These are phyloP conservation scores for Bombus ignitus DNA, from an alignment of 1,140 invertebrate genomes.

Conservation along the genomic window DNA sequence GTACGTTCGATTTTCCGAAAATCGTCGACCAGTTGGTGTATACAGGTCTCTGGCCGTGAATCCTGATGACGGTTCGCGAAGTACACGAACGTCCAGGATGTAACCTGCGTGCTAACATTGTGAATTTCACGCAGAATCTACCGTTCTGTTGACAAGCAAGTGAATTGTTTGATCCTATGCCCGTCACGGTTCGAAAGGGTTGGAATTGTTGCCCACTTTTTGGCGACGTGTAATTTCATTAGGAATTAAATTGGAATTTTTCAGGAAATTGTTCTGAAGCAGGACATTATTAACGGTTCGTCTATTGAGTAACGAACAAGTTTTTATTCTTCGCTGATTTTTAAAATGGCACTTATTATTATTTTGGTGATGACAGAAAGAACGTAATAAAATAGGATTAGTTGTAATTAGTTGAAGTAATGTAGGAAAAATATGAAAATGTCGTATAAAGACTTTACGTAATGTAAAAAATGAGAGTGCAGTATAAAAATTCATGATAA, in stretches of 20 bases:
- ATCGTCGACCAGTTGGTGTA: background rate
- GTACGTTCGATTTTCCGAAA: slow-evolving; percentile 20
- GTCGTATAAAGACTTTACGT: background rate
- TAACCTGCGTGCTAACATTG: background rate
- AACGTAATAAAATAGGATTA: background rate
- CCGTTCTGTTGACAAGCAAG: background rate
- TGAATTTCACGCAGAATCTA: background rate
- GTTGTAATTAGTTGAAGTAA: background rate
- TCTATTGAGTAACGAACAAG: too few relatives aligned
- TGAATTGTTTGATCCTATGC: background rate
- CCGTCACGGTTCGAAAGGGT: too few relatives aligned
- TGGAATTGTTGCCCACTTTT: background rate
- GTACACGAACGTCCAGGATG: background rate
- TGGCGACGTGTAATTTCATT: background rate
- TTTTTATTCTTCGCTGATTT: too few relatives aligned
- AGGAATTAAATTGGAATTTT: background rate
- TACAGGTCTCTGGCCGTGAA: background rate
- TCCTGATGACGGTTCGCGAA: background rate
- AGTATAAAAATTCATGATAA: background rate
- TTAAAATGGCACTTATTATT: too few relatives aligned
- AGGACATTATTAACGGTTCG: too few relatives aligned
- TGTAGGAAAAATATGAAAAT: background rate
- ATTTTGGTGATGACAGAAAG: too few relatives aligned
- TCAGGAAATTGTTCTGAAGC: too few relatives aligned
- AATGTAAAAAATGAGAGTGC: background rate